Percentiles rank a stretch among this genome's conserved stretches.
These are phyloP conservation scores for Sebastes iracundus DNA, from an alignment of 2,797 vertebrate genomes.

Conservation along the genomic window DNA sequence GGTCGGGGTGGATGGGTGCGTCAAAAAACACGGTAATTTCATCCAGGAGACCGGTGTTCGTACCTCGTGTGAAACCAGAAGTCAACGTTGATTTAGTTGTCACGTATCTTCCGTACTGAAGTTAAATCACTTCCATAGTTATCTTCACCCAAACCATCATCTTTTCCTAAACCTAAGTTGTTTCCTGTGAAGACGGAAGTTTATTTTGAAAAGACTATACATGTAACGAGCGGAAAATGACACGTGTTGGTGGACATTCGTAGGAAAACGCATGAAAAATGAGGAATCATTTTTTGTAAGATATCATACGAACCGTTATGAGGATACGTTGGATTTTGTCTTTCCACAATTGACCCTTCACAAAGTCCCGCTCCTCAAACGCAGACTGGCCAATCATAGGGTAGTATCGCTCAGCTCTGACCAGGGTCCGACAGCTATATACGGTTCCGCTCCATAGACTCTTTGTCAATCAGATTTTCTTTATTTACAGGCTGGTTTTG, in stretches of 20 bases:
- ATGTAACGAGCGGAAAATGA: neutral
- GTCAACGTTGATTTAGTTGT: neutral
- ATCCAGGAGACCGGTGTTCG: neutral
- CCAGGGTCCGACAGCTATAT: too few relatives aligned
- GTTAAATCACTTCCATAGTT: neutral
- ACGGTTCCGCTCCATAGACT: too few relatives aligned
- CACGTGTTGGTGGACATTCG: neutral
- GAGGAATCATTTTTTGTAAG: neutral
- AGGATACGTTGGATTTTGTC: too few relatives aligned
- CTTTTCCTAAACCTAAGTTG: neutral
- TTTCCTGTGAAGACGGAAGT: neutral
- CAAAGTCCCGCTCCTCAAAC: too few relatives aligned
- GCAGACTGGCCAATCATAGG: too few relatives aligned
- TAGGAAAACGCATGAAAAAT: neutral
- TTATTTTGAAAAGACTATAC: neutral
- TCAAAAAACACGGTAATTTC: too few relatives aligned
- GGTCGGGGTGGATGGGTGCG: neutral
- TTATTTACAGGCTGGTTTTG: too few relatives aligned
- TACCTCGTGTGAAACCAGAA: neutral
- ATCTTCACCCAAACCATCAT: neutral
- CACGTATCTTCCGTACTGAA: neutral
- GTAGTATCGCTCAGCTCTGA: too few relatives aligned
- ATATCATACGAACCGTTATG: too few relatives aligned
- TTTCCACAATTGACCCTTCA: too few relatives aligned
- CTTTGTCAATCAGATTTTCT: too few relatives aligned